Base-by-base conservation (phyloP, 1,140 invertebrate genomes). In the Lerema accius region DNA sequence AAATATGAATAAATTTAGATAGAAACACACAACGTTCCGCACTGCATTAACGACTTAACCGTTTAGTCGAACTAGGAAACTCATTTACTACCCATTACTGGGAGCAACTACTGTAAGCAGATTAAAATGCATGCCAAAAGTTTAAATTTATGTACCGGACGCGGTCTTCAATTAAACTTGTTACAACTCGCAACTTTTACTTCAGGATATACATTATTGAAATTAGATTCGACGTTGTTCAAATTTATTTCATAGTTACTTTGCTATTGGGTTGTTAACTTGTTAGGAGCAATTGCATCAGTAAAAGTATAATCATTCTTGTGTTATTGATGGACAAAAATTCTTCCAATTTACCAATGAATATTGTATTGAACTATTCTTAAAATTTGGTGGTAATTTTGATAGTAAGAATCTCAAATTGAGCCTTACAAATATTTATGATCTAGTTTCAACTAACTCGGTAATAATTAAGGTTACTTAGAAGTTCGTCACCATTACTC, bases 111-210 rank as follows among this genome's bases (percentile, higher is more conserved):
- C 77, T 76, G 77, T 86, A 82, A 86, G 74, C 69, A 82, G 82
- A 86, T 86, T 86, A 86, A 87, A 89, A 88, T 86, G 81, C 86
- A 89, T 75, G 82, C 76, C 75, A 74, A 86, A 86, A 84, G 76
- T 86, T 88, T 80, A 77, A 89, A 89, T 89, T 86, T 87, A 86
- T 82, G 82, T 80, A 82, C 78, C 80, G 82, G 84, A 83, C 77
- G 76, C 79, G 77, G 76, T 84, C 84, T 86, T 86, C 84, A 86
- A 89, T 89, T 86, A 86, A 86, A 86, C 80, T 84, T 82, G 78
- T 86, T 84, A 80, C 79, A 86, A 84, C 55, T 46, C 26, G 42
- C 46, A 43, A 42, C 23, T 48, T 48, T 26, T 48, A 26, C 19
- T 23, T 26, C 11, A 14, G n/a, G 15, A 11, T 28, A 16, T 16